Evolutionary conservation across 2,797 vertebrate genomes (phyloP).

Genomic region (Falco novaeseelandiae): DNA sequence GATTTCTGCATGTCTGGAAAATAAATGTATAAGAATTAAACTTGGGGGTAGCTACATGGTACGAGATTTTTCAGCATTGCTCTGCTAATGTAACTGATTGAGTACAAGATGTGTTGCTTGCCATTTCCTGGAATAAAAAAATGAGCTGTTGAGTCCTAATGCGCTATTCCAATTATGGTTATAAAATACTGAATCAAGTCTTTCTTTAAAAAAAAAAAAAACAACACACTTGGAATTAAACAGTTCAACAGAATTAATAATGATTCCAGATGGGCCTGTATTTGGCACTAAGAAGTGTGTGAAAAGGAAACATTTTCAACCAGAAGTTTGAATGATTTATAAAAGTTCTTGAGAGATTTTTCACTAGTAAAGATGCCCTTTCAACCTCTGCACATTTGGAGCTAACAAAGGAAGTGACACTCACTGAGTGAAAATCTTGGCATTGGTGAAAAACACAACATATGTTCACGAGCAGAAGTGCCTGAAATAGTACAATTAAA

Average conservation of each 20-base stretch:
- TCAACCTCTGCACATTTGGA: conserved; percentile 59
- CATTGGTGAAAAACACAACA: conserved; percentile 34
- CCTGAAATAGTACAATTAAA: neutral
- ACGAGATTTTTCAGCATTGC: neutral
- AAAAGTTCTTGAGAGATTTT: conserved; percentile 48
- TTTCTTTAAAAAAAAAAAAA: conserved; percentile 3
- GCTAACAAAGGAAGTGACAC: conserved; percentile 54
- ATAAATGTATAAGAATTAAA: neutral
- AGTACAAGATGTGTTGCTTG: conserved; percentile 48
- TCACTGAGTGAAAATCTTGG: conserved; percentile 38
- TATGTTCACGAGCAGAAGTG: conserved; percentile 25
- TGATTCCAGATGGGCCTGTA: conserved; percentile 60
- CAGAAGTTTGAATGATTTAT: conserved; percentile 62
- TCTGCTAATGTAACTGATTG: neutral
- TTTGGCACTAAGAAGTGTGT: conserved; percentile 56
- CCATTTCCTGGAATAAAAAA: conserved; percentile 53
- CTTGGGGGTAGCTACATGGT: neutral
- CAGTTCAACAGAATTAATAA: conserved; percentile 64
- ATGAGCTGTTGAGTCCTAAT: conserved; percentile 48
- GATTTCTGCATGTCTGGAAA: neutral
- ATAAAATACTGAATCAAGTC: conserved; percentile 54
- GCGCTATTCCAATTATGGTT: conserved; percentile 53
- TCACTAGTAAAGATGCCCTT: conserved; percentile 44
- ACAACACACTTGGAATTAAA: conserved; percentile 26
- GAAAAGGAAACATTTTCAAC: conserved; percentile 69